phyloP scores from a whole-genome alignment of 2,888 invertebrate species.

The Trachelus tabidus region DNA sequence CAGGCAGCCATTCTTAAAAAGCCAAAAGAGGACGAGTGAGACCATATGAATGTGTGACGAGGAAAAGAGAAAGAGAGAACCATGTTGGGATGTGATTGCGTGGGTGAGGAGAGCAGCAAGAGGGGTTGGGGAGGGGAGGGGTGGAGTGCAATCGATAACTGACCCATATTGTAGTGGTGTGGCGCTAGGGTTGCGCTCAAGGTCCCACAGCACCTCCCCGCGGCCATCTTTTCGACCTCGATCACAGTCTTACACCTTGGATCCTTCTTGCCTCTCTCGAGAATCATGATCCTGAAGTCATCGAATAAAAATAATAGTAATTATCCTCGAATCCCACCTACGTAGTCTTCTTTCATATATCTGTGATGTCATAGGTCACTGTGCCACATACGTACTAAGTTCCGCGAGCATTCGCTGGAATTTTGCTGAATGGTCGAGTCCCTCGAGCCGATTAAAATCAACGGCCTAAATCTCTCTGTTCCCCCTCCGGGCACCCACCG shows the following conservation, averaged over 20 bases:
- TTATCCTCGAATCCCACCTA: not conserved
- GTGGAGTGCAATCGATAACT: conserved; percentile 58
- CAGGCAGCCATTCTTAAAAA: not conserved
- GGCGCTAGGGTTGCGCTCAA: not conserved
- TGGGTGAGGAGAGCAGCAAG: conserved; percentile 1
- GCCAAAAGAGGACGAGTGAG: not conserved
- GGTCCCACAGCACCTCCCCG: not conserved
- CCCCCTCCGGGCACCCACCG: not conserved
- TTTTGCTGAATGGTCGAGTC: not conserved
- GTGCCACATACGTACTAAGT: not conserved
- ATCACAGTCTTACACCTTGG: not conserved
- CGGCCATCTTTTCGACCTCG: not conserved
- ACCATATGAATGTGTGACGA: not conserved
- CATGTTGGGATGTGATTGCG: not conserved
- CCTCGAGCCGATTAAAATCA: conserved; percentile 54
- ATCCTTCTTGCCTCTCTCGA: not conserved
- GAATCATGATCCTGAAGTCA: not conserved
- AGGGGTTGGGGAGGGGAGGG: conserved; percentile 5
- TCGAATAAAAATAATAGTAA: not conserved
- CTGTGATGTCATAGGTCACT: not conserved
- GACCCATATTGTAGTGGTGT: conserved; percentile 55
- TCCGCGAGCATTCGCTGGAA: not conserved
- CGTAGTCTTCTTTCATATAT: not conserved
- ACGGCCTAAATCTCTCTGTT: conserved; percentile 58
- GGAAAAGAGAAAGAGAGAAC: not conserved